Base-by-base conservation (phyloP, 1,140 invertebrate genomes). In the Maniola jurtina region DNA sequence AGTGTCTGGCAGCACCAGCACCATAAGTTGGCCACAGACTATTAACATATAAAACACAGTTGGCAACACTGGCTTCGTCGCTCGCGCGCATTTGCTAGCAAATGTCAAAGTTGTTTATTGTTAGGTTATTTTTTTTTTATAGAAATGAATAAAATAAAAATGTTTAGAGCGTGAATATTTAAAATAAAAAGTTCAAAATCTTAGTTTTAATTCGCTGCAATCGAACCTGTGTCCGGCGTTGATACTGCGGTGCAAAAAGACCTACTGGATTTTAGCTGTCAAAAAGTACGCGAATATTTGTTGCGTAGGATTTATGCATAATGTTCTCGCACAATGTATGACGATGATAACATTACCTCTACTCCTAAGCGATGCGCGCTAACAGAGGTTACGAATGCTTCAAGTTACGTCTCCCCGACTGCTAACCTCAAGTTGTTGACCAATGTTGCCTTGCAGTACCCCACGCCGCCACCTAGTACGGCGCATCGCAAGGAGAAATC, bases 351-450 rank as follows among this genome's bases (percentile, higher is more conserved):
- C 84, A 86, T 89, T 77, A 83, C 75, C 79, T 86, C 81, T 73
- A 92, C 92, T 74, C 92, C 92, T 52, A 92, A 93, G 76, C 88
- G 92, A 48, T 92, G 76, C 72, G 86, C 90, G 45, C 85, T 93
- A 50, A 88, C 88, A 48, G 92, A 93, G 80, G 86, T 93, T 35
- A 92, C 90, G 5, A 92, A 91, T 78, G 89, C 91, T 8, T 81
- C 89, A 15, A 90, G 75, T 62, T 91, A 92, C 77, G 89, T 93
- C 11, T 93, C 92, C 13, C 93, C 93, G 25, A 93, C 87, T 48
- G 93, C 92, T 57, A 93, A 93, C 79, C 83, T 93, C 33, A 91
- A 93, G 77, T 73, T 93, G 36, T 81, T 93, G 38, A 93, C 92
- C 6, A 92, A 92, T 80, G 90, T 93, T 13, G 93, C 93, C 45